phyloP scores from a whole-genome alignment of 2,888 invertebrate species.

The Drosophila recens region DNA sequence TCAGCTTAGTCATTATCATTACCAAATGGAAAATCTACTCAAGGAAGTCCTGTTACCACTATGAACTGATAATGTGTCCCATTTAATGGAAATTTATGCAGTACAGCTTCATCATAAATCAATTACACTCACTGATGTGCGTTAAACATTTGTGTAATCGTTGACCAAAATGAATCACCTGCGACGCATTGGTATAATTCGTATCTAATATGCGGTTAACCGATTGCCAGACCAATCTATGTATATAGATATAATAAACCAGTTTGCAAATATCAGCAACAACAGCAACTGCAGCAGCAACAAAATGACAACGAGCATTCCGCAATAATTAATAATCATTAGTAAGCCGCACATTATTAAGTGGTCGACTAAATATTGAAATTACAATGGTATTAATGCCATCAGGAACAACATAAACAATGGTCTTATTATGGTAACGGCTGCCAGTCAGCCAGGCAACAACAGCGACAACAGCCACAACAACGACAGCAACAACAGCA shows the following conservation, averaged over 20 bases:
- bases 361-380: conserved; percentile 82
- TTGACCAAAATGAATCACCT: conserved; percentile 55
- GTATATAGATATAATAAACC: conserved; percentile 19
- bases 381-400: conserved; percentile 77
- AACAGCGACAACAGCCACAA: conserved; percentile 25
- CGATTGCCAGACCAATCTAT: conserved; percentile 24
- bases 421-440: conserved; percentile 68
- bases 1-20: neutral
- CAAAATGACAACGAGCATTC: conserved; percentile 63
- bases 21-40: conserved; percentile 3
- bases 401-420: conserved; percentile 77
- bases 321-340: conserved; percentile 80
- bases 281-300: conserved; percentile 10
- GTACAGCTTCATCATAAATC: conserved; percentile 37
- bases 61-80: neutral
- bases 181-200: conserved; percentile 48
- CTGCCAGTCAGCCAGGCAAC: conserved; percentile 47
- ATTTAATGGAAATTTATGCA: conserved; percentile 5
- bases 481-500: conserved; percentile 30
- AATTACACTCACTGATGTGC: conserved; percentile 28
- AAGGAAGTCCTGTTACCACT: conserved; percentile 1
- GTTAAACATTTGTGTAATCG: conserved; percentile 37
- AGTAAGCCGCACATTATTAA: conserved; percentile 80
- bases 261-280: conserved; percentile 13
- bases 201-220: conserved; percentile 69